phyloP scores from a whole-genome alignment of 2,113 vertebrate genomes.

The Puntigrus tetrazona region DNA sequence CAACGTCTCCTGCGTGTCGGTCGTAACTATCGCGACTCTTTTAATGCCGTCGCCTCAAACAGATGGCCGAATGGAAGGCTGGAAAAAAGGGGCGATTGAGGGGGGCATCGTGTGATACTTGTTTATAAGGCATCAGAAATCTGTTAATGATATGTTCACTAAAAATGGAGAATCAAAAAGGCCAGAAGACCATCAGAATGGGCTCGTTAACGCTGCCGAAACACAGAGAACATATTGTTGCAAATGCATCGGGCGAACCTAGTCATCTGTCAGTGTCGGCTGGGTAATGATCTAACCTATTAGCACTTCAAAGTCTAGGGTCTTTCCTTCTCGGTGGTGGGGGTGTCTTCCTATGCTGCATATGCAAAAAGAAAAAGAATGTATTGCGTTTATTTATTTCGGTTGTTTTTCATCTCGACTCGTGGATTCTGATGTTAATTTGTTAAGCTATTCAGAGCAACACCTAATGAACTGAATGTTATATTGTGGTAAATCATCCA shows the following conservation, averaged over 20 bases:
- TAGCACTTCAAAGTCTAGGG: conserved; percentile 51
- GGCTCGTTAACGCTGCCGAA: conserved; percentile 33
- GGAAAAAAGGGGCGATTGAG: conserved; percentile 40
- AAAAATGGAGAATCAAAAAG: conserved; percentile 22
- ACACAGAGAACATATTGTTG: conserved; percentile 37
- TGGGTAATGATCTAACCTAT: conserved; percentile 49
- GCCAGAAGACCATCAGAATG: conserved; percentile 27
- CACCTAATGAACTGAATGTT: conserved; percentile 6
- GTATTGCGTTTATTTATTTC: conserved; percentile 5
- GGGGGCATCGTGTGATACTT: not conserved
- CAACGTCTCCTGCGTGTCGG: conserved; percentile 60
- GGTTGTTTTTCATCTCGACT: conserved; percentile 24
- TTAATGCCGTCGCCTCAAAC: conserved; percentile 55
- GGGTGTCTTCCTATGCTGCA: conserved; percentile 34
- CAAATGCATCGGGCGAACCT: conserved; percentile 22
- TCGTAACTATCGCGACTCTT: conserved; percentile 59
- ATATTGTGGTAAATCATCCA: not conserved
- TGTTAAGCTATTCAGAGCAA: not conserved
- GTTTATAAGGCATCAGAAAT: conserved; percentile 40
- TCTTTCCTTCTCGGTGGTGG: conserved; percentile 30
- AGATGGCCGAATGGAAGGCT: conserved; percentile 65
- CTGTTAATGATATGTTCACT: conserved; percentile 43
- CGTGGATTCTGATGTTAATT: conserved; percentile 14
- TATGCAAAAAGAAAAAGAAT: conserved; percentile 24
- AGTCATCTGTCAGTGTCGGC: conserved; percentile 40